Conservation (phyloP, 2,113 vertebrate species). For the Etheostoma cragini region DNA sequence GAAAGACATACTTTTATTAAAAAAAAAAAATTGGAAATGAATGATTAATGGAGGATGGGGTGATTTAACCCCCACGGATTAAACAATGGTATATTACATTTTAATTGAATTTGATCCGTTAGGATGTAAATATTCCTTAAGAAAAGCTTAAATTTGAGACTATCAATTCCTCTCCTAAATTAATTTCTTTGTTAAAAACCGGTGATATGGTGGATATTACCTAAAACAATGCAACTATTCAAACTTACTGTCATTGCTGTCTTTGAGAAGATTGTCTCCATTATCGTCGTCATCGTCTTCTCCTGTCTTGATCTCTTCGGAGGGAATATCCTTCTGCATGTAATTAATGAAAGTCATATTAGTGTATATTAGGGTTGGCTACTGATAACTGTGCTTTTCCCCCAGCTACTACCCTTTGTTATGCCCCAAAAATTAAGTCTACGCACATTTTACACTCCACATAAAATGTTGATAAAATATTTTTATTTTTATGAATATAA, state of each 20-base stretch:
- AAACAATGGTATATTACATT: no score
- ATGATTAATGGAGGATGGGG: neutral
- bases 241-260: slow-evolving; percentile 96
- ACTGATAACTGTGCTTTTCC: no score
- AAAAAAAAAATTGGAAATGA: neutral
- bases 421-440: no score
- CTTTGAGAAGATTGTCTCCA: slow-evolving; percentile 97
- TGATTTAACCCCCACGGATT: no score
- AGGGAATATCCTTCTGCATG: slow-evolving; percentile 90
- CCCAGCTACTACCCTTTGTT: no score
- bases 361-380: neutral
- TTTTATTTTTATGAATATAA: neutral
- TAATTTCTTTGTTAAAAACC: neutral
- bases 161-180: neutral
- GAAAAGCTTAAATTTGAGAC: neutral
- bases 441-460: no score
- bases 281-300: slow-evolving; percentile 98
- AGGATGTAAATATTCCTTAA: neutral
- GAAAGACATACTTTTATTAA: neutral
- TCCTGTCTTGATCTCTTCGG: slow-evolving; percentile 99
- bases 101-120: neutral
- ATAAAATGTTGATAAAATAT: no score
- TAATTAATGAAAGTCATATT: neutral
- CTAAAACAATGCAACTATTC: neutral
- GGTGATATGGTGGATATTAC: neutral